phyloP scores from a whole-genome alignment of 2,797 vertebrate species.

The Linurgus olivaceus region DNA sequence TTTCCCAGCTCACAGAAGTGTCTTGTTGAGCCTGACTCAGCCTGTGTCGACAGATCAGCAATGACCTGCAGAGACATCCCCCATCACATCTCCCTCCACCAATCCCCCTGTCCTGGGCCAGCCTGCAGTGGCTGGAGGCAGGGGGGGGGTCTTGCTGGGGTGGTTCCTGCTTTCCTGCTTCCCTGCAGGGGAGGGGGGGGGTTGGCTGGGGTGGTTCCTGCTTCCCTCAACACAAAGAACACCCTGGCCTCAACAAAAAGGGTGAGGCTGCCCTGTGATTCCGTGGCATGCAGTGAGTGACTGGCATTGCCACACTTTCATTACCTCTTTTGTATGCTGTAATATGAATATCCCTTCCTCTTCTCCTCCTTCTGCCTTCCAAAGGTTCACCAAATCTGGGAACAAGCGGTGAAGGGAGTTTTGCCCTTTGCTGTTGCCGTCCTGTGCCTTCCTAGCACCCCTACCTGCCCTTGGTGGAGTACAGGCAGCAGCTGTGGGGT shows the following conservation, averaged over 20 bases:
- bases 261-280: not conserved
- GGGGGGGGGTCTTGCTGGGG: not conserved
- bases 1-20: conserved; percentile 12
- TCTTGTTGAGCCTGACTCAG: not conserved
- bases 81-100: not conserved
- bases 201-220: not conserved
- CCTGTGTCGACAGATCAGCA: not conserved
- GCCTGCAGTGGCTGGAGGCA: accelerated
- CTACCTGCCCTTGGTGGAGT: accelerated
- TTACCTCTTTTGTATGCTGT: conserved; percentile 1
- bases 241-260: not conserved
- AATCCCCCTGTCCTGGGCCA: not conserved
- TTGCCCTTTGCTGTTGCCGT: not conserved
- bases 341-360: not conserved
- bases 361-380: not conserved
- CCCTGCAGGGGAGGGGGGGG: not conserved
- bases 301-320: not conserved
- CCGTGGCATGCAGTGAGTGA: accelerated
- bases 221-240: not conserved
- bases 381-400: not conserved
- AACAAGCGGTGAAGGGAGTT: accelerated
- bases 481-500: not conserved
- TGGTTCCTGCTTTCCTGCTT: not conserved
- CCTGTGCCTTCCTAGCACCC: not conserved
- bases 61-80: accelerated